Base-by-base conservation (phyloP, 2,888 invertebrate species). In the Mactromeris polynyma region DNA sequence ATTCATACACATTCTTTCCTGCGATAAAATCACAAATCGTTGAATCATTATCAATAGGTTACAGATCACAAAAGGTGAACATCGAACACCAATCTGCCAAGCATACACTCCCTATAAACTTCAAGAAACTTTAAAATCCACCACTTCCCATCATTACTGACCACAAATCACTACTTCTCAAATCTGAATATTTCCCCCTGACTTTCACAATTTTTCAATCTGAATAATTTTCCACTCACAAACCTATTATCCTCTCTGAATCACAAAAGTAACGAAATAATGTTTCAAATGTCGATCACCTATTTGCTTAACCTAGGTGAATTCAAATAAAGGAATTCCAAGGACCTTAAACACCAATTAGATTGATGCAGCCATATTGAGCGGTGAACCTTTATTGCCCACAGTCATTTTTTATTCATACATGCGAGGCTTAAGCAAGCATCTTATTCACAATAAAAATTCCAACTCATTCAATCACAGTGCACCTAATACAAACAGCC, bases 371-470 rank as follows among this genome's bases (percentile, higher is more conserved):
- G 33, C 31, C 73, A 73, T 73, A 73, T 33, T 73, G 73, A 73
- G 19, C 73, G 17, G 36, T 17, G 33, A 19, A 1, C 0, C 36
- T 73, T 73, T 73, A 73, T 73, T 73, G 73, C 36, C 36, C 73
- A 36, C 19, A 73, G 73, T 73, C 73, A 73, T 73, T 73, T 73
- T 26, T 73, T 73, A 73, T 73, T 73, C 19, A 73, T 73, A 36
- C 73, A 73, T 14, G 9, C 33, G 9, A 33, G 31, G 17, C 26
- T 73, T 73, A 73, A 73, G 73, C 36, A 73, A 73, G 73, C 73
- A 73, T 73, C 73, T 73, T 73, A 73, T 73, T 73, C 73, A 36
- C 36, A 19, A 73, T 73, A 73, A 73, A 73, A 73, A 73, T 36
- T 73, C 73, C 73, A 26, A 33, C 73, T 11, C 21, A 17, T 73